Conservation (phyloP, 2,113 vertebrate species). For the Dipodomys ordii region DNA sequence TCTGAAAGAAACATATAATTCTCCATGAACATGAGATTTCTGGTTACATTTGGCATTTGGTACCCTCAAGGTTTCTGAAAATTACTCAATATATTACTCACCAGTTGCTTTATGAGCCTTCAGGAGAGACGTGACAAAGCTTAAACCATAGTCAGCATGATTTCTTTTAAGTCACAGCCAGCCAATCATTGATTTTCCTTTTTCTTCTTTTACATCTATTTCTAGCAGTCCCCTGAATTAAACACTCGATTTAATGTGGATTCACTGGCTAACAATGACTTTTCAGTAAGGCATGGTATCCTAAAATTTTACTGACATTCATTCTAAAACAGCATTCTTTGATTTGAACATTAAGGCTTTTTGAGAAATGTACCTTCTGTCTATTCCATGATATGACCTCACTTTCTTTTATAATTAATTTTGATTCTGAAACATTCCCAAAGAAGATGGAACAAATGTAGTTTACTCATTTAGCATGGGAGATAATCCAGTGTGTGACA, state of each 20-base stretch:
- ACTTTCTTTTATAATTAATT: conserved; percentile 33
- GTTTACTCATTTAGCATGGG: background rate
- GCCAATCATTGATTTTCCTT: conserved; percentile 49
- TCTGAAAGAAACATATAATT: conserved; percentile 68
- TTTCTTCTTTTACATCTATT: conserved; percentile 32
- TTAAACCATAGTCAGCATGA: conserved; percentile 36
- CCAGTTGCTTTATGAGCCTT: conserved; percentile 62
- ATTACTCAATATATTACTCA: conserved; percentile 71
- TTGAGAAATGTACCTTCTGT: background rate
- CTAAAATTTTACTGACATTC: conserved; percentile 35
- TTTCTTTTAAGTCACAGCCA: conserved; percentile 55
- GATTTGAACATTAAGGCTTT: background rate
- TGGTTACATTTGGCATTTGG: conserved; percentile 63
- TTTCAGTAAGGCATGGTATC: conserved; percentile 32
- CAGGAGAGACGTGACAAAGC: conserved; percentile 46
- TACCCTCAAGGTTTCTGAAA: conserved; percentile 61
- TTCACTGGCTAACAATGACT: conserved; percentile 12
- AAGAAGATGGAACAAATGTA: background rate
- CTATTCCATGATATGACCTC: background rate
- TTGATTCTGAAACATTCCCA: background rate
- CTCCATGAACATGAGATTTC: conserved; percentile 70
- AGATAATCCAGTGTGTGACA: background rate
- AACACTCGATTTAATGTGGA: conserved; percentile 19
- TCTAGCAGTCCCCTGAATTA: conserved; percentile 32
- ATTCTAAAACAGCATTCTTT: background rate